phyloP scores from a whole-genome alignment of 2,888 invertebrate genomes.

The Altica lythri region DNA sequence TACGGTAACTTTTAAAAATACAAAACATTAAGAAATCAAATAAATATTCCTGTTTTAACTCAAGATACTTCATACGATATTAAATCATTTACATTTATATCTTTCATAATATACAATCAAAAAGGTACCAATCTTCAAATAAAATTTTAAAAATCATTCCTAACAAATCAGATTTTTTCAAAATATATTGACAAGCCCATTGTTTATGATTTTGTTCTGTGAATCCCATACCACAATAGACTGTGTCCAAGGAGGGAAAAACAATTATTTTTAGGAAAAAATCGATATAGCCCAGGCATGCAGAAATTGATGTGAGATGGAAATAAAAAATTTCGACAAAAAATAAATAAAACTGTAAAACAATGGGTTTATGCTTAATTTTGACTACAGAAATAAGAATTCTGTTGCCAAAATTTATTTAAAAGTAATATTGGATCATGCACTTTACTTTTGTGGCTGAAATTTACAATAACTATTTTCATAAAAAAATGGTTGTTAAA shows the following conservation, averaged over 20 bases:
- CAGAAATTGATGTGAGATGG: constrained; percentile 28
- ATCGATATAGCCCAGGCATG: constrained; percentile 40
- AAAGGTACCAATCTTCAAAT: too few relatives aligned
- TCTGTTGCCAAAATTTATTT: constrained; percentile 16
- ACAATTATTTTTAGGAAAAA: constrained; percentile 12
- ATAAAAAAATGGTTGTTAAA: too few relatives aligned
- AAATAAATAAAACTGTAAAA: constrained; percentile 32
- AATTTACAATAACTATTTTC: too few relatives aligned
- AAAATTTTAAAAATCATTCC: too few relatives aligned
- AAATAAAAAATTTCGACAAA: constrained; percentile 24
- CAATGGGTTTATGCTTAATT: constrained; percentile 41
- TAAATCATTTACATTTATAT: too few relatives aligned
- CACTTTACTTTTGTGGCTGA: too few relatives aligned
- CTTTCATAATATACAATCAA: too few relatives aligned
- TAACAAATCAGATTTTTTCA: constrained; percentile 20
- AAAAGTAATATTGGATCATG: constrained; percentile 18
- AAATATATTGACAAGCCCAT: constrained; percentile 41
- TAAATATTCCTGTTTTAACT: too few relatives aligned
- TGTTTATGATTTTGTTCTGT: constrained; percentile 36
- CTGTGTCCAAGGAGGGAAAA: constrained; percentile 17
- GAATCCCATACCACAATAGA: constrained; percentile 48
- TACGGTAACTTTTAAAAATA: too few relatives aligned
- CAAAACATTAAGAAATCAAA: too few relatives aligned
- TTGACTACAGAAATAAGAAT: constrained; percentile 13
- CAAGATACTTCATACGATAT: too few relatives aligned